Evolutionary conservation across 2,888 invertebrate species (phyloP).

Genomic region (Xanthia icteritia): DNA sequence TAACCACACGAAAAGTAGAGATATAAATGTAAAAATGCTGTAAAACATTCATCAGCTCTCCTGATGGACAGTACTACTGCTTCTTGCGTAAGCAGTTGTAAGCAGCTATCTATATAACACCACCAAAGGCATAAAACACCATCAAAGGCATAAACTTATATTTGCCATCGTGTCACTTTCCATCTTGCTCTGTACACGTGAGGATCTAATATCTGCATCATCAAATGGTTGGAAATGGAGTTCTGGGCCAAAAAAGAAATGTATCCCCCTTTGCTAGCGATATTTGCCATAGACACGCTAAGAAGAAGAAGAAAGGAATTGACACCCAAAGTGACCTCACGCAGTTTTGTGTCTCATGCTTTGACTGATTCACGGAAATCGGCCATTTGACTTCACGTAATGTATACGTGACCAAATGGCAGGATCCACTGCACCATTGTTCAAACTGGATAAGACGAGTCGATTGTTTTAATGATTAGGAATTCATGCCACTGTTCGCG

Average conservation of each 20-base stretch:
- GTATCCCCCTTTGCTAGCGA: neutral
- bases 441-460: neutral
- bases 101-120: neutral
- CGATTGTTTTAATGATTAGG: neutral
- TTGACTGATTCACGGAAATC: neutral
- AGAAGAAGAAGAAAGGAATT: neutral
- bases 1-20: too few species aligned
- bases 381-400: neutral
- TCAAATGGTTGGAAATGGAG: neutral
- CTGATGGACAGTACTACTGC: neutral
- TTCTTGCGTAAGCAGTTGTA: neutral
- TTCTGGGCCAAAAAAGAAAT: neutral
- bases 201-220: neutral
- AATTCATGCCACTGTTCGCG: neutral
- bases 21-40: too few species aligned
- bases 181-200: neutral
- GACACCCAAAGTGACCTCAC: neutral
- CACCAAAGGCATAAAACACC: too few species aligned
- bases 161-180: neutral
- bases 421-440: neutral
- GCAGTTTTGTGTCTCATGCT: neutral
- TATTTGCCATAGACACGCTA: neutral
- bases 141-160: neutral
- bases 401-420: neutral
- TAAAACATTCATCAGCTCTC: neutral